Conservation (phyloP, 2,797 vertebrate species). For the Acanthurus lineatus region DNA sequence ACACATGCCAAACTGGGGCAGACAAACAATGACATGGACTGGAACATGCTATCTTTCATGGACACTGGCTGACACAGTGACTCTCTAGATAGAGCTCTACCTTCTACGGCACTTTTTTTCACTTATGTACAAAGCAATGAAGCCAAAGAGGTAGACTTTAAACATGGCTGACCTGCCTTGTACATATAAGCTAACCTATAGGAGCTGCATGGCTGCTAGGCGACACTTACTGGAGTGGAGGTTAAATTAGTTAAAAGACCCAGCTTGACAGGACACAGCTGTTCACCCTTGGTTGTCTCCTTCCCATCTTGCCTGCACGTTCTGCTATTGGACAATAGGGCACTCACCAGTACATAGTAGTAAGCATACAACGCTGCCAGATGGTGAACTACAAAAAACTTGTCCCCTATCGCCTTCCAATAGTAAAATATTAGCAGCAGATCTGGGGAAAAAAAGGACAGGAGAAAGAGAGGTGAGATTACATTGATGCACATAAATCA, state of each 20-base stretch:
- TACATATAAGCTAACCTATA: slow-evolving; percentile 8
- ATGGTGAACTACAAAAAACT: slow-evolving; percentile 97
- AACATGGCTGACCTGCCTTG: slow-evolving; percentile 1
- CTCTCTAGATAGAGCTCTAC: no score
- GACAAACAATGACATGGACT: background rate
- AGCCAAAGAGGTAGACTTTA: background rate
- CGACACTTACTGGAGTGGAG: background rate
- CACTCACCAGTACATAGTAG: slow-evolving; percentile 98
- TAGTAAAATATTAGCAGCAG: slow-evolving; percentile 96
- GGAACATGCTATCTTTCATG: background rate
- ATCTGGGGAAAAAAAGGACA: slow-evolving; percentile 86
- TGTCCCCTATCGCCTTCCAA: slow-evolving; percentile 98
- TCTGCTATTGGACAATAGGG: slow-evolving; percentile 85
- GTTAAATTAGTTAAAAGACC: slow-evolving; percentile 13
- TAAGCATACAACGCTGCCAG: slow-evolving; percentile 94
- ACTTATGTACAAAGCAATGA: no score
- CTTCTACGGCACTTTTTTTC: no score
- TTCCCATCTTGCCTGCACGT: slow-evolving; percentile 85
- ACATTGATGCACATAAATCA: slow-evolving; percentile 17
- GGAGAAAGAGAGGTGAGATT: slow-evolving; percentile 24
- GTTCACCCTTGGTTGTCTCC: slow-evolving; percentile 85
- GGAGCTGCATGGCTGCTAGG: background rate
- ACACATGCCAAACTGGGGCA: background rate
- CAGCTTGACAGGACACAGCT: slow-evolving; percentile 67
- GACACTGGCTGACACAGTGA: background rate